Percentiles rank a stretch among this genome's conserved stretches.
Conservation (phyloP, 2,113 vertebrate genomes). For the Mesoclemmys tuberculata region DNA sequence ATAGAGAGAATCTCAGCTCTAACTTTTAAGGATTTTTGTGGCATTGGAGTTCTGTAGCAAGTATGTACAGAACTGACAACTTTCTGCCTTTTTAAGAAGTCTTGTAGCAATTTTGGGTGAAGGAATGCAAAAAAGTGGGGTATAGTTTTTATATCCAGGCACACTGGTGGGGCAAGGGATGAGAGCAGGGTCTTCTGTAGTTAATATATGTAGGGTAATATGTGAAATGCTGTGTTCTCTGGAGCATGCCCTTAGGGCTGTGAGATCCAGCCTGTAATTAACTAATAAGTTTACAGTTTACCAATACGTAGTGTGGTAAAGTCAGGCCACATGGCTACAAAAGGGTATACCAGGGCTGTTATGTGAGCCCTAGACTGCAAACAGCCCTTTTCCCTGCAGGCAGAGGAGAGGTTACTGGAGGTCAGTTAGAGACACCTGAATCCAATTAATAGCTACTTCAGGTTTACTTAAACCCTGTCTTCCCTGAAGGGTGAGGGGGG, state of each 20-base stretch:
- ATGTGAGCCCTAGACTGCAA: no score
- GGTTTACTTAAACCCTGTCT: no score
- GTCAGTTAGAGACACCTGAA: no score
- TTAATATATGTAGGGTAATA: no score
- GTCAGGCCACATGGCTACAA: no score
- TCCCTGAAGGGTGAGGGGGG: no score
- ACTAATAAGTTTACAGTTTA: background rate
- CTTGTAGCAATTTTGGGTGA: background rate
- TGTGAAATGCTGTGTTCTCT: background rate
- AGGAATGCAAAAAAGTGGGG: background rate
- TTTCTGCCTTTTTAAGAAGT: background rate
- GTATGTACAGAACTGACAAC: background rate
- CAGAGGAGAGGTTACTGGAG: no score
- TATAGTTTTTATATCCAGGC: background rate
- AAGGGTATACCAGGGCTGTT: no score
- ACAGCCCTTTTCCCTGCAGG: no score
- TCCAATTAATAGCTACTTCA: no score
- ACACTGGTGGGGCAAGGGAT: no score
- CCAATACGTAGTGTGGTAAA: background rate
- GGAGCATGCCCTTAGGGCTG: background rate
- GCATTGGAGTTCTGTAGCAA: fast-evolving
- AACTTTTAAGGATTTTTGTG: background rate
- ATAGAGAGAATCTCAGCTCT: background rate
- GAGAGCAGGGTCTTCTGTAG: no score
- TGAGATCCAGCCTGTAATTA: background rate